Evolutionary conservation across 2,797 vertebrate genomes (phyloP), one percentile per base, ranked within the genome.

Genomic region (Phoxinus dragarum): DNA sequence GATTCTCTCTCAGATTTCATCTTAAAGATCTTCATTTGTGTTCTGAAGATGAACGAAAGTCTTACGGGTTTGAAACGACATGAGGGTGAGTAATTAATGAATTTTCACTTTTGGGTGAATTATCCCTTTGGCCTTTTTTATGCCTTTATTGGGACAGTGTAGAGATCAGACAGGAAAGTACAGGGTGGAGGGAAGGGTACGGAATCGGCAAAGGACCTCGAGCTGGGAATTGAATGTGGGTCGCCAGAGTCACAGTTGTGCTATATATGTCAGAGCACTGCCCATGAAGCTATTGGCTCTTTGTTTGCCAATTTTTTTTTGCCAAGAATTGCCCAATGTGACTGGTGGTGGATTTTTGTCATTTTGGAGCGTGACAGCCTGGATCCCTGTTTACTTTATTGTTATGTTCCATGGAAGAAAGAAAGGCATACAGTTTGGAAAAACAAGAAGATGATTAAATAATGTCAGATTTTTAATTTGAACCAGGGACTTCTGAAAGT

Each of bases 401-500:
- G 10, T 10, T 75, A 1, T 75, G 47, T 75, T 34, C 8, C 27
- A 12, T 75, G 31, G 5, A 75, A 21, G 17, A 17, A 52, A 52
- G 27, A 52, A 52, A 21, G 44, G 34, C 44, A 11, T 75, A 36
- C 10, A 5, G 31, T 19, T 34, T 49, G 73, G 0, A 54, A 75
- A 31, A 75, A 54, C 47, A 54, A 54, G 9, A 52, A 5, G 10
- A 31, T 54, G 9, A 54, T 1, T 61, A 80, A 73, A 49, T 47
- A 27, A 68, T 72, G 19, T 5, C 14, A 8, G 12, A 12, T 56
- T 27, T 14, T 34, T 10, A 36, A 68, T 72, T 47, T 23, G 61
- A 75, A 47, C 76, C 72, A 69, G 9, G 36, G 31, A 66, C n/a
- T 66, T 68, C 11, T 54, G 40, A 68, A 77, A 76, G 52, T 27